Conservation (phyloP, 2,888 invertebrate genomes). For the Nomada hirtipes region DNA sequence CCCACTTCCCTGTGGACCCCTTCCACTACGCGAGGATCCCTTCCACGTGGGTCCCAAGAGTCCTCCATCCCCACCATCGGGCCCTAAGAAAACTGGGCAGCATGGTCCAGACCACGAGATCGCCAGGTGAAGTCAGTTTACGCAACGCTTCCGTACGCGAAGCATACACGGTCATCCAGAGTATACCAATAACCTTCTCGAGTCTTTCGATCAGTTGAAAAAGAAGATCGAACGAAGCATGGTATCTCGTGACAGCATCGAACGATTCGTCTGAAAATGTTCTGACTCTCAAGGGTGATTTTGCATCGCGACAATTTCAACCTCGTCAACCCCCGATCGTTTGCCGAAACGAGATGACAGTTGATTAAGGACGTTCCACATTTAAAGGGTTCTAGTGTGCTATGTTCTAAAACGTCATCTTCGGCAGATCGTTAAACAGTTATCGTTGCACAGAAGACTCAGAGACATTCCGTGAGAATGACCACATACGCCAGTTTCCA, state of each 20-base stretch:
- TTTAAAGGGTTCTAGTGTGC: not conserved
- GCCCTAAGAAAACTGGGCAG: slow-evolving; percentile 80
- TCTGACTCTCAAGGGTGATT: slow-evolving; percentile 2
- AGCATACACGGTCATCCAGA: slow-evolving; percentile 65
- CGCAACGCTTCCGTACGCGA: slow-evolving; percentile 80
- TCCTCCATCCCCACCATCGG: slow-evolving; percentile 69
- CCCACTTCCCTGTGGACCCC: slow-evolving; percentile 77
- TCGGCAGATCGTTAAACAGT: not conserved
- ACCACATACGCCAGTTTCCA: slow-evolving; percentile 72
- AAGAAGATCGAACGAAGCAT: not conserved
- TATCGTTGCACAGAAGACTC: not conserved
- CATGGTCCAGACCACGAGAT: slow-evolving; percentile 83
- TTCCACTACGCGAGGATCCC: slow-evolving; percentile 74
- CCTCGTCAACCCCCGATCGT: not conserved
- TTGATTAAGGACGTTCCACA: not conserved
- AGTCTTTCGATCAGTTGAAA: slow-evolving; percentile 1
- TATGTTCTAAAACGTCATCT: not conserved
- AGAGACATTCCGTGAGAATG: slow-evolving; percentile 55
- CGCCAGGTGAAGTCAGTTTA: slow-evolving; percentile 80
- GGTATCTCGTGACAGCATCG: slow-evolving; percentile 12
- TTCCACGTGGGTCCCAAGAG: slow-evolving; percentile 72
- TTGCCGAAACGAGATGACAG: slow-evolving; percentile 21
- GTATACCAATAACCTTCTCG: slow-evolving; percentile 31
- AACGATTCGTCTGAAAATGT: not conserved
- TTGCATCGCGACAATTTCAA: not conserved